Conservation (phyloP, 2,113 vertebrate species). For the Oreochromis spilurus region DNA sequence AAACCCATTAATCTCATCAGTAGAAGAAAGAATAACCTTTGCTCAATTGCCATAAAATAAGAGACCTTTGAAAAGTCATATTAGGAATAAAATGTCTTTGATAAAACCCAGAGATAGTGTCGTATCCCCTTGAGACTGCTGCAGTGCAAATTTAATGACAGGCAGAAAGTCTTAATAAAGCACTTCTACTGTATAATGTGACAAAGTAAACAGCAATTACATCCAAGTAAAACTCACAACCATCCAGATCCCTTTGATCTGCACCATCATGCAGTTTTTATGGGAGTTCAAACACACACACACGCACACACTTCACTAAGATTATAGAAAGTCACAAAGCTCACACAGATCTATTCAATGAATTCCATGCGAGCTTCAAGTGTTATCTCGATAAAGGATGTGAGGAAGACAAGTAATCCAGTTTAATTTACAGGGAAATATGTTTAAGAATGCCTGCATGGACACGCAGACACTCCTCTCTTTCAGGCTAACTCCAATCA, state of each 20-base stretch:
- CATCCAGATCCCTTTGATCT: constrained; percentile 60
- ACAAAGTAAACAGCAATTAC: constrained; percentile 69
- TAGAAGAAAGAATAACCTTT: neutral
- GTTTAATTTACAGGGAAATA: constrained; percentile 56
- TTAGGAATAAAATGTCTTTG: constrained; percentile 27
- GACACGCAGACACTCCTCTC: neutral
- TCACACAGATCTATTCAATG: constrained; percentile 46
- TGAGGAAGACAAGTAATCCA: constrained; percentile 57
- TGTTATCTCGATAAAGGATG: constrained; percentile 62
- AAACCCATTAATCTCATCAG: constrained; percentile 9
- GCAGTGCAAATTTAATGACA: constrained; percentile 36
- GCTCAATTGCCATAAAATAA: neutral
- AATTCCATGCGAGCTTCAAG: constrained; percentile 48
- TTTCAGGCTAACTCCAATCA: neutral
- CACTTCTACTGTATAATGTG: constrained; percentile 63
- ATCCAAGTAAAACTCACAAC: constrained; percentile 50
- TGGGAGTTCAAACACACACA: neutral
- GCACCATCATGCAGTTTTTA: constrained; percentile 16
- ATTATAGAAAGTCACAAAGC: constrained; percentile 53
- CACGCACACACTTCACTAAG: constrained; percentile 14
- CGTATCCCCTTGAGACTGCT: constrained; percentile 16
- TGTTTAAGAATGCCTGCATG: constrained; percentile 10
- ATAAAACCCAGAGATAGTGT: constrained; percentile 34
- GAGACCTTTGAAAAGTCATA: constrained; percentile 27
- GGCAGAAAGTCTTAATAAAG: constrained; percentile 56